Base-by-base conservation (phyloP, 2,888 invertebrate genomes). In the Caenorhabditis sp. region DNA sequence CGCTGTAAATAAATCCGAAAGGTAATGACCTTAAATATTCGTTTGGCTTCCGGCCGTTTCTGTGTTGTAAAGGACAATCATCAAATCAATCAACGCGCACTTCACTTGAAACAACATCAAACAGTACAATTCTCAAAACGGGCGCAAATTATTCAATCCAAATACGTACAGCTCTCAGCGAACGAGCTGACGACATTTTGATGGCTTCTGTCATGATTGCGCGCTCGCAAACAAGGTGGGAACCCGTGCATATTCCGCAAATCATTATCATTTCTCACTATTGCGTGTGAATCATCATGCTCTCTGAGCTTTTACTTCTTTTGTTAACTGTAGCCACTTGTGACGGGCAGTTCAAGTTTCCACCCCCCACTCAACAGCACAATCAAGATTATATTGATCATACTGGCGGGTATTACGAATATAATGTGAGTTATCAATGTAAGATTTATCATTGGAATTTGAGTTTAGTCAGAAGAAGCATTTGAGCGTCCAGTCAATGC, bases 181-280 rank as follows among this genome's bases (percentile, higher is more conserved):
- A 46, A 27, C n/a, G 59, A 45, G 52, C 70, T 59, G 53, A 53
- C 59, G 70, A 70, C 70, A 70, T 59, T 59, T 70, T 70, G 70
- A 70, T 70, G 70, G 70, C 52, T 70, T 70, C 70, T 70, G 70
- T 70, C 70, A 70, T 70, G 52, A 59, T 45, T 59, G 59, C 52
- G 59, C 56, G 27, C 59, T 27, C 39, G 58, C 70, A 70, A 70
- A 70, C 70, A 70, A 24, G n/a, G 26, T 13, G 11, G 17, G 7
- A 35, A 56, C 24, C n/a, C n/a, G 45, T 53, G 41, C 59, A 59
- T 53, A 59, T 45, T 26, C 70, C 8, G 17, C 43, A n/a, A 48
- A 4, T 43, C 58, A 53, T 70, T 58, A 59, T 70, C 58, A 52
- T 46, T 59, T 35, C 27, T 46, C 20, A 17, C 8, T 22, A 17